Percentiles rank a stretch among this genome's conserved stretches.
Evolutionary conservation across 2,797 vertebrate genomes (phyloP).

Genomic region (Coluber constrictor): DNA sequence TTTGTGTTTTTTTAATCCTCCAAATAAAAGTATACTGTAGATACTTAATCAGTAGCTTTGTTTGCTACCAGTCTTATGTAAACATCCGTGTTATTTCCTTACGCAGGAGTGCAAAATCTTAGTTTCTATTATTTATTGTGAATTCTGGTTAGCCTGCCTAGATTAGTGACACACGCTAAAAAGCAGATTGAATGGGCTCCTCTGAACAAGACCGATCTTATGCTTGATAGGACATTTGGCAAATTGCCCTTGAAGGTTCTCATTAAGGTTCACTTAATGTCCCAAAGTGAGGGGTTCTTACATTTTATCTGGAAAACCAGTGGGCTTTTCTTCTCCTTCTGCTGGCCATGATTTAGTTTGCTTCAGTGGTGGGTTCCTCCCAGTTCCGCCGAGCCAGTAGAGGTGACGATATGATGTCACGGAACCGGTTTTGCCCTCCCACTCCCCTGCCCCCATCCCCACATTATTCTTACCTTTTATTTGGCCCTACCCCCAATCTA

Average conservation of each 20-base stretch:
- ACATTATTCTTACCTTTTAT: too few species aligned
- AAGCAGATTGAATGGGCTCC: neutral
- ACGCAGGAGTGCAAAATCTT: neutral
- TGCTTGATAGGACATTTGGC: neutral
- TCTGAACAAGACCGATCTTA: neutral
- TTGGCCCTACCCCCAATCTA: too few species aligned
- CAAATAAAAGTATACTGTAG: neutral
- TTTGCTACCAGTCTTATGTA: neutral
- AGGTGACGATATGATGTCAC: too few species aligned
- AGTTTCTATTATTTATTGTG: neutral
- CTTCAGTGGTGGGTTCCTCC: too few species aligned
- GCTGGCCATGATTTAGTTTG: neutral
- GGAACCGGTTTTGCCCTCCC: too few species aligned
- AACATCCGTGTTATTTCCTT: constrained; percentile 18
- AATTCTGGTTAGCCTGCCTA: neutral
- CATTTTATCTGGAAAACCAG: neutral
- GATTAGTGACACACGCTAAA: neutral
- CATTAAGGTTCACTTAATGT: neutral
- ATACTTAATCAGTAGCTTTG: constrained; percentile 5
- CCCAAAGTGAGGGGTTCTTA: neutral
- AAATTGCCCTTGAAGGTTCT: neutral
- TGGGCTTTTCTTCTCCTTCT: neutral
- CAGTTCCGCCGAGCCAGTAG: too few species aligned
- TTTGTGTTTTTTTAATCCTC: neutral
- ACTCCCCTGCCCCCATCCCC: too few species aligned